Percentiles rank a stretch among this genome's conserved stretches.
These are phyloP conservation scores for Leiothrix lutea DNA, from an alignment of 2,113 vertebrate genomes.

Conservation along the genomic window DNA sequence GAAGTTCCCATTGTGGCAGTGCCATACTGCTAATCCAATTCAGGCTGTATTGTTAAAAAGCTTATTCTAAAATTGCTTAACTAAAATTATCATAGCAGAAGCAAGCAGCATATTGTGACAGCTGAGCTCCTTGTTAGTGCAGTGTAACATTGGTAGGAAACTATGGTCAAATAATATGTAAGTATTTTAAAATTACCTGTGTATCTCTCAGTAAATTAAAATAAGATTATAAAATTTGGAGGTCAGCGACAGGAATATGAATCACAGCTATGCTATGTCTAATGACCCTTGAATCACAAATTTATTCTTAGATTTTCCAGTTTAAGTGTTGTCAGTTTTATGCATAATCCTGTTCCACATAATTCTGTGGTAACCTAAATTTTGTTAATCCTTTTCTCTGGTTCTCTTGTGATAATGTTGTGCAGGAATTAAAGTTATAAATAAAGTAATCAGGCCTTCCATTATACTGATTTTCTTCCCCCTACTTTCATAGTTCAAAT, in stretches of 20 bases:
- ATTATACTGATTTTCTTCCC: neutral
- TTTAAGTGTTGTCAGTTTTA: neutral
- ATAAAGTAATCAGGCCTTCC: neutral
- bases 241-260: neutral
- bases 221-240: neutral
- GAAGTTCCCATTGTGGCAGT: neutral
- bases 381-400: neutral
- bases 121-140: neutral
- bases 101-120: neutral
- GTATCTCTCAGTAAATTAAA: neutral
- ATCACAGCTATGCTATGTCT: neutral
- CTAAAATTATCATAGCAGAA: neutral
- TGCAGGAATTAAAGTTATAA: neutral
- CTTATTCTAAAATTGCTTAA: neutral
- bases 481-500: neutral
- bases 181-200: neutral
- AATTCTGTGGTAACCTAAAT: constrained; percentile 20
- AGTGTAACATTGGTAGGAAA: neutral
- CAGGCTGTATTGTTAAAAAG: neutral
- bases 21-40: neutral
- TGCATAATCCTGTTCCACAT: neutral
- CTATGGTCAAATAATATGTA: neutral
- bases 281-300: neutral
- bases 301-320: neutral
- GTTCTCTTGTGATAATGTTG: neutral